Evolutionary conservation across 2,888 invertebrate genomes (phyloP).

Genomic region (Drosophila nigricruria): DNA sequence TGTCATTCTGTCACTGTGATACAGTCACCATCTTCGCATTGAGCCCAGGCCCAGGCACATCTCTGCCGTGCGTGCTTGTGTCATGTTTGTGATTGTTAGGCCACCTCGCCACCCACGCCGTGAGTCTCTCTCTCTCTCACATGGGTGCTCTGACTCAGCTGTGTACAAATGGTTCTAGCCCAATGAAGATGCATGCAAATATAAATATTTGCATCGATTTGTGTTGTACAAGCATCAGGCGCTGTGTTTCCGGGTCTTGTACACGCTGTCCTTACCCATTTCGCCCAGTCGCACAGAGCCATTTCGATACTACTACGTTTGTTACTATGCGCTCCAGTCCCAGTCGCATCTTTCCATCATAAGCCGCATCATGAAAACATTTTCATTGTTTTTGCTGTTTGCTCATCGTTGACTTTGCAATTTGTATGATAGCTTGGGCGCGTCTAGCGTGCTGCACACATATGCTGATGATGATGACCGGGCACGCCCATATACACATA

Average conservation of each 20-base stretch:
- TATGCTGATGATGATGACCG: slow-evolving; percentile 21
- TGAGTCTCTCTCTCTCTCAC: neutral
- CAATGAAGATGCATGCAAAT: slow-evolving; percentile 75
- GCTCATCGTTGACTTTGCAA: slow-evolving; percentile 65
- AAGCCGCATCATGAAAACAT: slow-evolving; percentile 27
- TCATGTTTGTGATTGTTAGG: slow-evolving; percentile 44
- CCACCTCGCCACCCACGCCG: neutral
- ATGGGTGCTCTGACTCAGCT: slow-evolving; percentile 31
- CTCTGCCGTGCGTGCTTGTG: slow-evolving; percentile 35
- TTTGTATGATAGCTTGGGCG: slow-evolving; percentile 47
- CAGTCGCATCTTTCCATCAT: slow-evolving; percentile 8
- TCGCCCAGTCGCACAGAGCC: neutral
- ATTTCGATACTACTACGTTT: neutral
- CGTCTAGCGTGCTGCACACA: slow-evolving; percentile 55
- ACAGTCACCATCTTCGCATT: neutral
- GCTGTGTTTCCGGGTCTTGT: slow-evolving; percentile 32
- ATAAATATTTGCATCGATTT: slow-evolving; percentile 80
- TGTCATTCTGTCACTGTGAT: neutral
- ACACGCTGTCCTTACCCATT: slow-evolving; percentile 1
- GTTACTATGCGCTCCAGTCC: neutral
- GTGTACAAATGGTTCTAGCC: slow-evolving; percentile 30
- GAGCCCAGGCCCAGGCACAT: slow-evolving; percentile 17
- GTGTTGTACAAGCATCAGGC: slow-evolving; percentile 63
- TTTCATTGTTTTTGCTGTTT: slow-evolving; percentile 70
- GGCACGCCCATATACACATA: neutral